These are phyloP conservation scores for Tragelaphus imberbis DNA, from an alignment of 2,113 vertebrate genomes.

Conservation along the genomic window DNA sequence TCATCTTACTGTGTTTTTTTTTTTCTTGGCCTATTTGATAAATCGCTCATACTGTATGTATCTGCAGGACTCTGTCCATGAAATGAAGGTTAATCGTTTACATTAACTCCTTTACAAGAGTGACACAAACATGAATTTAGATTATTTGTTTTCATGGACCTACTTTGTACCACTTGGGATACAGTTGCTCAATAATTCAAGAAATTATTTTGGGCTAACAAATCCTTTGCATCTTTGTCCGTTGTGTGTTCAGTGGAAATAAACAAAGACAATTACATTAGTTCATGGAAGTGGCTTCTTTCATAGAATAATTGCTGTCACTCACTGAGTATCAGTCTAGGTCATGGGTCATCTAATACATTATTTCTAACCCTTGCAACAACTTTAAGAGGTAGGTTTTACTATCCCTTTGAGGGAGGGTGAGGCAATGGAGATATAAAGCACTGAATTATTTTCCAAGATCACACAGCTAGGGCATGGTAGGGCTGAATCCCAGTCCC, in stretches of 20 bases:
- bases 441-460: neutral
- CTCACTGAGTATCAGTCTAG: neutral
- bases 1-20: neutral
- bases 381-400: neutral
- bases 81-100: neutral
- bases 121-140: neutral
- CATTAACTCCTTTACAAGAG: neutral
- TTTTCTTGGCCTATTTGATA: neutral
- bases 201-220: neutral
- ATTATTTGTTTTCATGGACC: neutral
- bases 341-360: neutral
- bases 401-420: neutral
- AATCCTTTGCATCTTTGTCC: neutral
- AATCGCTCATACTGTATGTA: neutral
- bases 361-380: neutral
- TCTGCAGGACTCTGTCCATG: neutral
- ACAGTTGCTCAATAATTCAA: neutral
- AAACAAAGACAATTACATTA: neutral
- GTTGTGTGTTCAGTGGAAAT: neutral
- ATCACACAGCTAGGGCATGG: neutral
- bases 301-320: neutral
- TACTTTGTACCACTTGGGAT: neutral
- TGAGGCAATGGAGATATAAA: neutral
- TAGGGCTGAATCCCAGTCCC: neutral
- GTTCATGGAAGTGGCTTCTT: neutral